Base-by-base conservation (phyloP, 2,888 invertebrate species). In the Orchestes rusci region DNA sequence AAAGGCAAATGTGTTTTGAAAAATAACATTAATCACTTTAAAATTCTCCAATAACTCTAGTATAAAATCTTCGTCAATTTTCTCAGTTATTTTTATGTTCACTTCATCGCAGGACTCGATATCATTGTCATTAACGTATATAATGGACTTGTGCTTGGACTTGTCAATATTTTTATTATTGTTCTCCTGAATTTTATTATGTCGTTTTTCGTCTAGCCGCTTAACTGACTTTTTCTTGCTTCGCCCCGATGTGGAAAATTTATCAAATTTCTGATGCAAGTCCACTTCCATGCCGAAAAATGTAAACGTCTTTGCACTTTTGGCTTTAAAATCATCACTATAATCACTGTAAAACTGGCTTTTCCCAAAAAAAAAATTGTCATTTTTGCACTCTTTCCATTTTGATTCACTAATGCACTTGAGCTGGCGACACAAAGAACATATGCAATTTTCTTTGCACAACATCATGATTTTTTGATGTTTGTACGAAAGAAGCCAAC, bases 361-460 rank as follows among this genome's bases (percentile, higher is more conserved):
- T 28, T 3, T 2, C 13, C 16, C 27, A 10, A 47, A 47, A 33
- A 19, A 30, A 34, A 39, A 47, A 35, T 47, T 47, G 3, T 32
- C 27, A 4, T 39, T 33, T 16, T 17, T 5, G 13, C 27, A 27
- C 12, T 29, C 35, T 13, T 65, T 62, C 66, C 70, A 56, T 40
- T 38, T 42, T 16, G 20, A 35, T 23, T 35, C 43, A 37, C 39
- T 37, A 8, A 50, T 39, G 56, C 76, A 77, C 58, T 75, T 78
- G 57, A 85, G 68, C 65, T 85, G 84, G 53, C 82, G 76, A 66
- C 86, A 86, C 61, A 86, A 73, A 62, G 81, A 77, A 69, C 86
- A 86, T 57, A 73, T 73, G 68, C 86, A 86, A 59, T 82, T 77
- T 72, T 79, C 75, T 59, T 76, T 73, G 71, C 83, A 83, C 72